Evolutionary conservation across 2,888 invertebrate genomes (phyloP).

Genomic region (Drosophila rubida): DNA sequence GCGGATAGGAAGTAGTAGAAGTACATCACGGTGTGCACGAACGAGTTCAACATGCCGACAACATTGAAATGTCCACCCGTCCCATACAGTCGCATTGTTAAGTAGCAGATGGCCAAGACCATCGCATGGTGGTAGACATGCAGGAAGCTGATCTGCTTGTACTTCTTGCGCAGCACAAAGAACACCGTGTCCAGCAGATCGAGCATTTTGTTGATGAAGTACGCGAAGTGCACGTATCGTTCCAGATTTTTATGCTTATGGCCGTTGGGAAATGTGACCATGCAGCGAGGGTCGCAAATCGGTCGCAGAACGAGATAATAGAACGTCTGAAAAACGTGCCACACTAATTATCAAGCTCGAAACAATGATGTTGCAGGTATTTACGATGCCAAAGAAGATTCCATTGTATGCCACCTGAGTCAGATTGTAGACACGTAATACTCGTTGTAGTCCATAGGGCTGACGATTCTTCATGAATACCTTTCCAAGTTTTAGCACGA

Average conservation of each 20-base stretch:
- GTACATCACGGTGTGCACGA: slow-evolving; percentile 86
- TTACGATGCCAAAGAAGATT: slow-evolving; percentile 36
- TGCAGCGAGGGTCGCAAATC: slow-evolving; percentile 33
- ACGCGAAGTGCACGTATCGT: slow-evolving; percentile 60
- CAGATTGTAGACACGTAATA: slow-evolving; percentile 40
- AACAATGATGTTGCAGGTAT: slow-evolving; percentile 4
- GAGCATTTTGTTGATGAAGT: slow-evolving; percentile 87
- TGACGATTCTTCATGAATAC: slow-evolving; percentile 39
- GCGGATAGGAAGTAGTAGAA: slow-evolving; percentile 85
- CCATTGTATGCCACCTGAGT: slow-evolving; percentile 44
- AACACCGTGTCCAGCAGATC: slow-evolving; percentile 93
- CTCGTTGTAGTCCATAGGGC: slow-evolving; percentile 32
- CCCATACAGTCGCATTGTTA: slow-evolving; percentile 91
- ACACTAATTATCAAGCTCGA: neutral
- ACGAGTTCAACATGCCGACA: slow-evolving; percentile 85
- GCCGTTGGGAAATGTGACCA: slow-evolving; percentile 31
- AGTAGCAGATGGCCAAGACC: slow-evolving; percentile 89
- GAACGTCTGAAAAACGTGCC: slow-evolving; percentile 18
- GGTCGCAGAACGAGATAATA: slow-evolving; percentile 24
- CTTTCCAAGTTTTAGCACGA: slow-evolving; percentile 39
- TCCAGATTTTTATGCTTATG: slow-evolving; percentile 33
- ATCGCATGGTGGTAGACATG: slow-evolving; percentile 95
- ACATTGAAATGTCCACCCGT: slow-evolving; percentile 86
- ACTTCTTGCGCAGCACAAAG: slow-evolving; percentile 94
- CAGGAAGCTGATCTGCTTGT: slow-evolving; percentile 93